Evolutionary conservation across 1,140 invertebrate species (phyloP).

Genomic region (Sycophila sp.): DNA sequence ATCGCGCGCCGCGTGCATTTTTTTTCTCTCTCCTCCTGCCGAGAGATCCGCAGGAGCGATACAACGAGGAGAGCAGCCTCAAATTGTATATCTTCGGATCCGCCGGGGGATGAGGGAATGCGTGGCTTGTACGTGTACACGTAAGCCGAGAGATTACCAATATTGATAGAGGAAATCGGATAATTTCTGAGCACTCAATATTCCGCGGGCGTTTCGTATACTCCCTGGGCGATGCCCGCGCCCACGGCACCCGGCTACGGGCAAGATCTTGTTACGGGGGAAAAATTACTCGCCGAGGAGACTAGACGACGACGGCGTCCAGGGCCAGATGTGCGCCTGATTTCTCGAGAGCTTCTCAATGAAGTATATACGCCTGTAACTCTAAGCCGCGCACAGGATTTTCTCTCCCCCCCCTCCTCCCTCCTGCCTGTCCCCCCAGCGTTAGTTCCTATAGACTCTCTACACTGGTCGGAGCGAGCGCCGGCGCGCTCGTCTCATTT

Average conservation of each 20-base stretch:
- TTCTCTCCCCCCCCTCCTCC: too few relatives aligned
- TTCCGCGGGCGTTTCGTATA: conserved; percentile 27
- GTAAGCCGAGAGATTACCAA: conserved; percentile 38
- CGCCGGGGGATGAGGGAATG: conserved; percentile 25
- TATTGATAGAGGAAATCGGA: conserved; percentile 41
- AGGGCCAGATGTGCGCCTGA: conserved; percentile 36
- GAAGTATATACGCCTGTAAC: conserved; percentile 22
- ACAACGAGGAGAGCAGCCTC: too few relatives aligned
- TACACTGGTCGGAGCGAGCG: neutral
- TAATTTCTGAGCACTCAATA: conserved; percentile 41
- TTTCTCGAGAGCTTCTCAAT: conserved; percentile 39
- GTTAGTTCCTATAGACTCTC: too few relatives aligned
- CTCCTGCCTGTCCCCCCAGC: too few relatives aligned
- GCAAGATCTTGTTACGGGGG: conserved; percentile 35
- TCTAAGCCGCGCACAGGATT: conserved; percentile 23
- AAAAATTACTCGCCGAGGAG: conserved; percentile 31
- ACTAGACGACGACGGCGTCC: conserved; percentile 18
- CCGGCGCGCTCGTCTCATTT: neutral
- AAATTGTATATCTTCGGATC: conserved; percentile 36
- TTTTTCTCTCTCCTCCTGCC: too few relatives aligned
- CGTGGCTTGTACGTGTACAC: neutral
- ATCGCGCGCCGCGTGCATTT: too few relatives aligned
- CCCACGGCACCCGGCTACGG: too few relatives aligned
- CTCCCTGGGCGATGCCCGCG: neutral
- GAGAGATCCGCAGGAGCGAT: too few relatives aligned